Evolutionary conservation across 1,140 invertebrate genomes (phyloP), one percentile per base, ranked within the genome.

Genomic region (Drosophila subpulchrella): DNA sequence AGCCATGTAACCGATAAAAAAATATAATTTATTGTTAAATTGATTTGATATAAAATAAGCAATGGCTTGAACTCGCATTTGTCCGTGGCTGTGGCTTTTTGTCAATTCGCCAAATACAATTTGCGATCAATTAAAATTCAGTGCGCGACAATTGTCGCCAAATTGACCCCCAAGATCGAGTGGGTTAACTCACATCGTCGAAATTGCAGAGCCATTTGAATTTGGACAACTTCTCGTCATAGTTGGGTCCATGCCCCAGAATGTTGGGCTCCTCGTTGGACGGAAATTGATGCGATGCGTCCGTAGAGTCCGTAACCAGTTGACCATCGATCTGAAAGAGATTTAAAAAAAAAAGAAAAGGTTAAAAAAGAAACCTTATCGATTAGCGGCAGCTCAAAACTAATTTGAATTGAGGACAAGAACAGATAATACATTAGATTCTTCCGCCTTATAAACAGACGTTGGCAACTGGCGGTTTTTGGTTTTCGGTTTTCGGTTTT

Each of bases 181-280:
- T 13, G 12, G 48, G 30, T 65, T 66, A 41, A 91, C 91, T 92
- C 74, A 92, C 91, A 75, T 92, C 91, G 72, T 92, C 91, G 57
- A 91, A 92, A 75, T 88, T 91, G 70, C 91, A 79, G 2, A 92
- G 72, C 77, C 81, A 77, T 62, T 92, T 91, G 42, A 79, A 67
- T 68, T 84, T 84, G 50, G 75, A 71, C 41, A 81, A 47, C 54
- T 92, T 89, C 46, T 71, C 80, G 67, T 80, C 84, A n/a, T 71
- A 89, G 30, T 75, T 60, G 39, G 84, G 83, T 57, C 91, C 91
- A 70, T 92, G 91, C 47, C 91, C 91, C 51, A 91, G 77, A 42
- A 92, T 70, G 54, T 91, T 92, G 27, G 90, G 78, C 66, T 91
- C 91, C 81, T 92, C 91, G 53, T 92, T 78, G 32, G 85, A 85